Evolutionary conservation across 2,113 vertebrate species (phyloP).

Genomic region (Oncorhynchus clarkii): DNA sequence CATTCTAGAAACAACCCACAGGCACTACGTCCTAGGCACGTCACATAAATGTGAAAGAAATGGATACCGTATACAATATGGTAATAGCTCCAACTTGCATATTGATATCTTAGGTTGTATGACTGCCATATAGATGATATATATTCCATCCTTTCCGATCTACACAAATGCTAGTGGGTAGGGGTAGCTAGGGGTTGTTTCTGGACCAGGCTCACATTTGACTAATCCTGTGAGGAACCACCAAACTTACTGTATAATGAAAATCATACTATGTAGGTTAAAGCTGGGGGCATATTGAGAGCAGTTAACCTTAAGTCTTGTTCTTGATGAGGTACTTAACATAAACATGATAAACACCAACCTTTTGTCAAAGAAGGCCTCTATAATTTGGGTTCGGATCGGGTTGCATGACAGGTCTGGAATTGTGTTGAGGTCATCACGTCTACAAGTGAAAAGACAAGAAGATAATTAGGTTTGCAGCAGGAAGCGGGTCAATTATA

Average conservation of each 20-base stretch:
- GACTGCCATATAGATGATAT: too few relatives aligned
- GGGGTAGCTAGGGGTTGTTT: too few relatives aligned
- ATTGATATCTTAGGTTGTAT: too few relatives aligned
- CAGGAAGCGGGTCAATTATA: neutral
- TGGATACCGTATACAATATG: neutral
- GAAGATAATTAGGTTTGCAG: neutral
- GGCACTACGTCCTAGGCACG: too few relatives aligned
- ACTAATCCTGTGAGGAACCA: neutral
- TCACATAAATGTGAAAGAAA: neutral
- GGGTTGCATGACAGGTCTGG: constrained; percentile 89
- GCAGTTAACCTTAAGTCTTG: too few relatives aligned
- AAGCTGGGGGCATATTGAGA: neutral
- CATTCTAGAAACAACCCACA: neutral
- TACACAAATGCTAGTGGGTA: too few relatives aligned
- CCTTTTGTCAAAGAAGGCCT: constrained; percentile 93
- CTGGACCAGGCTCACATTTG: too few relatives aligned
- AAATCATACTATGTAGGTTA: neutral
- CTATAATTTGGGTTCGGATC: constrained; percentile 85
- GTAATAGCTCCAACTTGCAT: neutral
- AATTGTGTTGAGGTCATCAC: constrained; percentile 83
- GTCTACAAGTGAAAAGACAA: constrained; percentile 67
- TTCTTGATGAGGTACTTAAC: too few relatives aligned
- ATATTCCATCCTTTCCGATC: too few relatives aligned
- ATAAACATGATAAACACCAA: constrained; percentile 41
- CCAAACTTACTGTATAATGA: neutral